Conservation (phyloP, 2,113 vertebrate genomes). For the Phalacrocorax aristotelis region DNA sequence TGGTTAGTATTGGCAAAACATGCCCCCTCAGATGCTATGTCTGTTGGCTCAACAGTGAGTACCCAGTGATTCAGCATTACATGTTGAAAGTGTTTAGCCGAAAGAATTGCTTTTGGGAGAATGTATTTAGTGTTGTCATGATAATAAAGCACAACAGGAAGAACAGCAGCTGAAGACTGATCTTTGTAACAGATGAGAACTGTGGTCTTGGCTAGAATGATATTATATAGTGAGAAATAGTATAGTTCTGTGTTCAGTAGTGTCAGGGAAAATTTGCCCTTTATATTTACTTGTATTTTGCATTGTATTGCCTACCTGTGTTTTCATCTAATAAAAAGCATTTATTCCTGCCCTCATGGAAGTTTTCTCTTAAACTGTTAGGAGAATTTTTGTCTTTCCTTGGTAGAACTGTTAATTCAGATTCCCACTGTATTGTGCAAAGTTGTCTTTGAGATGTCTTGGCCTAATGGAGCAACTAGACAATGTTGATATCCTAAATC, state of each 20-base stretch:
- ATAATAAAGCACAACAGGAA: neutral
- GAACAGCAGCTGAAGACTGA: neutral
- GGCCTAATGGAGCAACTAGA: neutral
- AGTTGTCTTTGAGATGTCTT: neutral
- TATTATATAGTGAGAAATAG: neutral
- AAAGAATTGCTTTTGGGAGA: constrained; percentile 2
- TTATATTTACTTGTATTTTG: neutral
- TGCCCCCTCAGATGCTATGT: neutral
- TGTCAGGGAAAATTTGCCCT: neutral
- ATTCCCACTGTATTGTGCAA: neutral
- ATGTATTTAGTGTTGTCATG: neutral
- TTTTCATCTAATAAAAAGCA: neutral
- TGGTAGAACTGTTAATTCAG: neutral
- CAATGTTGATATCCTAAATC: neutral
- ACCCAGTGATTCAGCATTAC: constrained; percentile 45
- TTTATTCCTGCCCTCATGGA: neutral
- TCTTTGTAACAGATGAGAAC: neutral
- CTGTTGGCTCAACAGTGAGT: constrained; percentile 9
- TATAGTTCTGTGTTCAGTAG: accelerated
- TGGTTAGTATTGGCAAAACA: neutral
- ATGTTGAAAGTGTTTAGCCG: neutral
- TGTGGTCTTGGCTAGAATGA: neutral
- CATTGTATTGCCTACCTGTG: neutral
- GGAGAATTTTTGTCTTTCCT: neutral
- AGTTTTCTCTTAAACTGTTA: neutral